A percentile compares a stretch with the other conserved stretches of the same genome.
These are phyloP conservation scores for Mythimna loreyi DNA, from an alignment of 2,888 invertebrate genomes.

Conservation along the genomic window DNA sequence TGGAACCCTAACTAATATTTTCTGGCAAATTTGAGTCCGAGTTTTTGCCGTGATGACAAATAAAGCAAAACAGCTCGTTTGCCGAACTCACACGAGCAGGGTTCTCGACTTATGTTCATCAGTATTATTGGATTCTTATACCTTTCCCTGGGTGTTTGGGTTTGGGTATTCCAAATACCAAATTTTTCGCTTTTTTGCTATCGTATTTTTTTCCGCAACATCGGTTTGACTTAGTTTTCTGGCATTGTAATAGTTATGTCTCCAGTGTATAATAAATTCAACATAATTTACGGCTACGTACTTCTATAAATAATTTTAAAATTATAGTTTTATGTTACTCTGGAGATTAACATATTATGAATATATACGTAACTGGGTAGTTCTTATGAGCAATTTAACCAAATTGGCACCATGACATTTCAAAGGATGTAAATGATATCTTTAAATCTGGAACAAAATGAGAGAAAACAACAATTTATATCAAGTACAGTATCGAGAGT, in stretches of 20 bases:
- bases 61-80: conserved; percentile 19
- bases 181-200: background rate
- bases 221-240: background rate
- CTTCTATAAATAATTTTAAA: background rate
- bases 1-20: conserved; percentile 18
- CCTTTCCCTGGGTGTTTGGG: conserved; percentile 1
- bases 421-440: background rate
- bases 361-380: background rate
- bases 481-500: conserved; percentile 2
- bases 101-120: conserved; percentile 24
- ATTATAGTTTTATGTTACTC: background rate
- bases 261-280: background rate
- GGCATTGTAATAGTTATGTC: conserved; percentile 1
- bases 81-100: conserved; percentile 14
- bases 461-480: background rate
- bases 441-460: background rate
- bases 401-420: background rate
- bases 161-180: conserved; percentile 28
- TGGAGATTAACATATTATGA: background rate
- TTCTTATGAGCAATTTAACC: background rate
- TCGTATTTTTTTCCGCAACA: conserved; percentile 1
- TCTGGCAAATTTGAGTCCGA: conserved; percentile 1
- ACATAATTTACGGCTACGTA: conserved; percentile 1
- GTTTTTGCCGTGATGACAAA: conserved; percentile 26
- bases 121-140: conserved; percentile 38